Conservation (phyloP, 2,797 vertebrate species). For the Coranthus polyacanthus region DNA sequence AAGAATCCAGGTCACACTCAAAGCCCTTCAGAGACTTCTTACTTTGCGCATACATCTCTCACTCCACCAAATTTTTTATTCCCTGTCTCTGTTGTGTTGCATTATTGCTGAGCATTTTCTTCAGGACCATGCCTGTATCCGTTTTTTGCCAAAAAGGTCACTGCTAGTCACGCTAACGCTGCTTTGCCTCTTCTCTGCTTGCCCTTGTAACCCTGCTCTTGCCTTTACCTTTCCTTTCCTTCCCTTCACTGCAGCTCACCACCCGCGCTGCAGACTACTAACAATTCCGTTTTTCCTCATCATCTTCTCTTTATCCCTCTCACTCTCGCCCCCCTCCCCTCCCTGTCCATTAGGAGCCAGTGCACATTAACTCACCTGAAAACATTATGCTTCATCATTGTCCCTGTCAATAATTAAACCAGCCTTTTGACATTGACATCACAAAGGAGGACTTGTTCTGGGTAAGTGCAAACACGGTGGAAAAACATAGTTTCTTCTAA, state of each 20-base stretch:
- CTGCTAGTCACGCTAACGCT: conserved; percentile 34
- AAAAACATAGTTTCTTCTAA: conserved; percentile 32
- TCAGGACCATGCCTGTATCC: neutral
- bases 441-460: conserved; percentile 17
- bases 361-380: conserved; percentile 32
- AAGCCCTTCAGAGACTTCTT: conserved; percentile 60
- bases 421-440: conserved; percentile 23
- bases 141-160: conserved; percentile 25
- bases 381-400: conserved; percentile 9
- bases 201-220: conserved; percentile 27
- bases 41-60: conserved; percentile 57
- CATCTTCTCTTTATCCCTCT: neutral
- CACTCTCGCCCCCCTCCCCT: conserved; percentile 1
- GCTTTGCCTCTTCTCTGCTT: conserved; percentile 22
- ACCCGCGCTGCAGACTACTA: neutral
- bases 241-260: neutral
- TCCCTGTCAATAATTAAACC: conserved; percentile 36
- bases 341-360: conserved; percentile 3
- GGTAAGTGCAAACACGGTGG: neutral
- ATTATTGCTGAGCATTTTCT: conserved; percentile 51
- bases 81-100: conserved; percentile 45
- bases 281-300: neutral
- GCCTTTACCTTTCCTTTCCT: neutral
- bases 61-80: conserved; percentile 44
- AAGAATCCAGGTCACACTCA: conserved; percentile 77